Evolutionary conservation across 2,113 vertebrate species (phyloP).

Genomic region (Dunckerocampus dactyliophorus): DNA sequence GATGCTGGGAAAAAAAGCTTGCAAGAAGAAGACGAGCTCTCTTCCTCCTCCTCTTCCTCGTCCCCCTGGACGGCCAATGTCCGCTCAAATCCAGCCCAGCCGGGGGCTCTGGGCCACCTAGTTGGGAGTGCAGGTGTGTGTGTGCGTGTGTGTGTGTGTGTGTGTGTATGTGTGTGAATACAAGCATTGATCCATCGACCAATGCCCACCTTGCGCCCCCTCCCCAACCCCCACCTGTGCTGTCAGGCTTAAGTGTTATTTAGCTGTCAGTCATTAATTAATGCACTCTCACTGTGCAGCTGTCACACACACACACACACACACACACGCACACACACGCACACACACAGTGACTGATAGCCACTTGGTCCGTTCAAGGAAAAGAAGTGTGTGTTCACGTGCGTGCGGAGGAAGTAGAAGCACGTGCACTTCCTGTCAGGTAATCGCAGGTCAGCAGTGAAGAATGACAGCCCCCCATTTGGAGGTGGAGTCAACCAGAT

Average conservation of each 20-base stretch:
- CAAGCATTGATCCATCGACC: conserved; percentile 69
- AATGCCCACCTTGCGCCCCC: conserved; percentile 48
- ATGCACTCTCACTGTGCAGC: conserved; percentile 56
- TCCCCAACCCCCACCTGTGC: conserved; percentile 13
- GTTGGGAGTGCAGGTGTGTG: conserved; percentile 33
- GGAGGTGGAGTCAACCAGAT: too few species aligned
- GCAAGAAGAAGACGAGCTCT: neutral
- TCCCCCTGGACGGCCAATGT: conserved; percentile 43
- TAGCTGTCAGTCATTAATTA: conserved; percentile 71
- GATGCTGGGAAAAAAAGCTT: conserved; percentile 48
- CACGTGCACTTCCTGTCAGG: neutral
- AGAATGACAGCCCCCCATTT: too few species aligned
- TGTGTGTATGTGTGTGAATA: conserved; percentile 14
- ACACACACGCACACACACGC: conserved; percentile 37
- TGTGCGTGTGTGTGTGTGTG: conserved; percentile 15
- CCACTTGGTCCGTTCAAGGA: conserved; percentile 35
- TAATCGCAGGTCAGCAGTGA: neutral
- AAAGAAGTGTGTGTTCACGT: conserved; percentile 32
- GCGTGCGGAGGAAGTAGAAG: too few species aligned
- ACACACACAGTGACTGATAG: conserved; percentile 3
- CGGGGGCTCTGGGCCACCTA: conserved; percentile 55
- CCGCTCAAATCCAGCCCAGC: conserved; percentile 52
- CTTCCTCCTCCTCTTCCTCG: neutral
- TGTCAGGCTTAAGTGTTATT: conserved; percentile 68
- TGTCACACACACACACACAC: conserved; percentile 50